phyloP scores from a whole-genome alignment of 2,113 vertebrate species.

The Engystomops pustulosus region DNA sequence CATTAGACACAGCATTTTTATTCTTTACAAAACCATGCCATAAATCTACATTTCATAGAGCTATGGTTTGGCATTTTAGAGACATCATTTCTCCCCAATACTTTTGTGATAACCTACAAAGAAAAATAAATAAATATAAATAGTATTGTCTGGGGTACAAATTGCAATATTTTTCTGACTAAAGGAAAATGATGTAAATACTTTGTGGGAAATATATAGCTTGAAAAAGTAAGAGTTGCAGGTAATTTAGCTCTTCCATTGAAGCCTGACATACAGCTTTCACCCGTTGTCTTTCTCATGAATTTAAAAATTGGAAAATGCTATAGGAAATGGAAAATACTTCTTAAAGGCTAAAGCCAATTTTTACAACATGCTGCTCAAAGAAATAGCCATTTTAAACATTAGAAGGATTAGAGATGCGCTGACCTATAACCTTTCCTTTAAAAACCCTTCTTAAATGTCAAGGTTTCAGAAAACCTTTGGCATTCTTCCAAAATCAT shows the following conservation, averaged over 20 bases:
- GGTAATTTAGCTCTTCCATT: constrained; percentile 22
- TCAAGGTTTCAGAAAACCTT: neutral
- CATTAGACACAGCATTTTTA: constrained; percentile 35
- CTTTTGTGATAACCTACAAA: constrained; percentile 7
- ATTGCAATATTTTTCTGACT: constrained; percentile 40
- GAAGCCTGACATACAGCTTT: constrained; percentile 33
- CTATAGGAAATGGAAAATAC: constrained; percentile 24
- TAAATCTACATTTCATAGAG: constrained; percentile 44
- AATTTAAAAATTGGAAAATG: constrained; percentile 34
- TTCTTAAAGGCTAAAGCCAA: constrained; percentile 15
- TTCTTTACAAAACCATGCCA: constrained; percentile 35
- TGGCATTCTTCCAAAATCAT: neutral
- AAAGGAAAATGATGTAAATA: constrained; percentile 44
- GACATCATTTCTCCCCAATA: neutral
- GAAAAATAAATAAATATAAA: neutral
- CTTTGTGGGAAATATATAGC: constrained; percentile 46
- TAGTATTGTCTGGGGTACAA: constrained; percentile 16
- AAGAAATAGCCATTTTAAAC: constrained; percentile 27
- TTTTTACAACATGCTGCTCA: constrained; percentile 16
- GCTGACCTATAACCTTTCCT: constrained; percentile 27
- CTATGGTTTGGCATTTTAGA: constrained; percentile 18
- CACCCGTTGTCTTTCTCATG: constrained; percentile 31
- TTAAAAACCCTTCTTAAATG: constrained; percentile 9
- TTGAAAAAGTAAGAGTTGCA: constrained; percentile 21
- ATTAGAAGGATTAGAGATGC: constrained; percentile 33